Evolutionary conservation across 2,888 invertebrate species (phyloP).

Genomic region (Ophion costatus): DNA sequence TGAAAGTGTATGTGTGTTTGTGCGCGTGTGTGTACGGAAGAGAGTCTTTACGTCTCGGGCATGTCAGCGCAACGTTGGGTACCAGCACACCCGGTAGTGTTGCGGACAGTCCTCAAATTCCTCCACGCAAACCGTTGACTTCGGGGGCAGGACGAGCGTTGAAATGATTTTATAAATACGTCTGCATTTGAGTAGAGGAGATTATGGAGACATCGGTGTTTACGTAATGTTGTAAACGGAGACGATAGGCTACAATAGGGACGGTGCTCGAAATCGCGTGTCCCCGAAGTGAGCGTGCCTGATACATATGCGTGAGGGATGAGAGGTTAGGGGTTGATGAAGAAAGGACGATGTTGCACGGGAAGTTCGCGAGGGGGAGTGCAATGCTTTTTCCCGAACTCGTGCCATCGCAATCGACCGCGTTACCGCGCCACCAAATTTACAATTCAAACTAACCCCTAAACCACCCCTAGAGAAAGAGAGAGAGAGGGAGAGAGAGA

Average conservation of each 20-base stretch:
- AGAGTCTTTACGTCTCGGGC: neutral
- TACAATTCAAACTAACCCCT: constrained; percentile 70
- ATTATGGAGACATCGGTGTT: too few relatives aligned
- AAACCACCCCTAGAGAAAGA: constrained; percentile 24
- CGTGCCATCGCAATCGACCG: constrained; percentile 58
- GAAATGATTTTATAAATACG: neutral
- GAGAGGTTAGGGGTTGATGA: constrained; percentile 21
- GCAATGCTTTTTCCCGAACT: constrained; percentile 37
- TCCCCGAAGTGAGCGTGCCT: too few relatives aligned
- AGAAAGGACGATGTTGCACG: constrained; percentile 17
- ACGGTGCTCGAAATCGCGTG: too few relatives aligned
- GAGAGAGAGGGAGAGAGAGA: neutral
- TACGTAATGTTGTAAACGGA: too few relatives aligned
- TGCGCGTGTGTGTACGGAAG: neutral
- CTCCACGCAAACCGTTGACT: neutral
- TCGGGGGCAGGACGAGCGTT: neutral
- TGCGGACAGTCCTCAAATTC: neutral
- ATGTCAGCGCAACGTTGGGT: neutral
- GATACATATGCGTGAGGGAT: constrained; percentile 5
- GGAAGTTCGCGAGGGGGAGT: constrained; percentile 40
- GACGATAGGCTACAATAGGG: too few relatives aligned
- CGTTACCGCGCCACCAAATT: constrained; percentile 63
- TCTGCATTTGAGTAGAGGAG: too few relatives aligned
- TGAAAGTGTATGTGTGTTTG: constrained; percentile 21
- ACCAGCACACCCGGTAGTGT: neutral